These are phyloP conservation scores for Deilephila elpenor DNA, from an alignment of 2,888 invertebrate species.

Conservation along the genomic window DNA sequence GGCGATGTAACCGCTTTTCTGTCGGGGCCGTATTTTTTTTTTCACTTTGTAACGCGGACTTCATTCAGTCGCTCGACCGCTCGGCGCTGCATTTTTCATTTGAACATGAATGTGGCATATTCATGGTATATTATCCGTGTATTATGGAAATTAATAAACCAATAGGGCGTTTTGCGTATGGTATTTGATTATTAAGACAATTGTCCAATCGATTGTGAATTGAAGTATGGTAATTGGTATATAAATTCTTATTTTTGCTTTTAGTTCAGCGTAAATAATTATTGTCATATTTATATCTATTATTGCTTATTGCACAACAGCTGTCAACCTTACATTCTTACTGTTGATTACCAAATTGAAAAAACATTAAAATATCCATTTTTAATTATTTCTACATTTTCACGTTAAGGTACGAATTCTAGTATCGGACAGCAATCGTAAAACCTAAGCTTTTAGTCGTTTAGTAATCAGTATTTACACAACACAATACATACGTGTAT, in stretches of 20 bases:
- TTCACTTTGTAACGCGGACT: slow-evolving; percentile 59
- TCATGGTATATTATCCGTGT: slow-evolving; percentile 48
- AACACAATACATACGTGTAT: not conserved
- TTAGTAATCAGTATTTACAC: too few relatives aligned
- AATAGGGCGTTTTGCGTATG: slow-evolving; percentile 1
- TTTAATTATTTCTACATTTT: too few relatives aligned
- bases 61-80: slow-evolving; percentile 65
- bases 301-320: too few relatives aligned
- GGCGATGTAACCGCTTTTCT: slow-evolving; percentile 66
- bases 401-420: too few relatives aligned
- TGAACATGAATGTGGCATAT: slow-evolving; percentile 58
- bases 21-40: slow-evolving; percentile 57
- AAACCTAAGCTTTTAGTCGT: too few relatives aligned
- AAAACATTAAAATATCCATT: too few relatives aligned
- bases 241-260: too few relatives aligned
- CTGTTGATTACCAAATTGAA: too few relatives aligned
- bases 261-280: too few relatives aligned
- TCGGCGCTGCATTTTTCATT: slow-evolving; percentile 77
- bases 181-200: not conserved
- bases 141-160: slow-evolving; percentile 6
- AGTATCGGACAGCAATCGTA: not conserved
- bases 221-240: too few relatives aligned
- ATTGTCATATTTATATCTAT: too few relatives aligned
- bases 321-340: too few relatives aligned
- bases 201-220: not conserved